Conservation (phyloP, 1,140 invertebrate species). For the Hyposmocoma kahamanoa region DNA sequence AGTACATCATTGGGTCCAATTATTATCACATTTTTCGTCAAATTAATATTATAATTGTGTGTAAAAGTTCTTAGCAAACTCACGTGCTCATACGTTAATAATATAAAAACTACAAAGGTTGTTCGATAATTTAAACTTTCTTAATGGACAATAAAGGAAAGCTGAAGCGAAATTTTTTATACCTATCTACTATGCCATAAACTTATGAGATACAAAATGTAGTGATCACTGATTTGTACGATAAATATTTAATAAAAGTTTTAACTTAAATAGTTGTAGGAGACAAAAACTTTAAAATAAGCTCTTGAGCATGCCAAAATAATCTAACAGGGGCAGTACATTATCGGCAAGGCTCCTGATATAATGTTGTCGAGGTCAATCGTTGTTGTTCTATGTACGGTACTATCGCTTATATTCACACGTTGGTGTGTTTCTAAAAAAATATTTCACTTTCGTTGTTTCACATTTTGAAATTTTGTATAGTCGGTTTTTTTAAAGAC, state of each 20-base stretch:
- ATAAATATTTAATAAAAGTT: neutral
- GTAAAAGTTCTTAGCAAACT: neutral
- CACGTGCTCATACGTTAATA: too few species aligned
- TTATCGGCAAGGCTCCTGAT: too few species aligned
- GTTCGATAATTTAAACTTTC: too few species aligned
- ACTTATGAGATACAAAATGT: conserved; percentile 15
- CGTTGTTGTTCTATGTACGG: too few species aligned
- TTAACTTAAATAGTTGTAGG: neutral
- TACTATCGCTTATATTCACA: too few species aligned
- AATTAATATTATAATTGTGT: neutral
- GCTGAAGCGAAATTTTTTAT: conserved; percentile 18
- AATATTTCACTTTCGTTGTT: too few species aligned
- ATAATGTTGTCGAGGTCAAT: too few species aligned
- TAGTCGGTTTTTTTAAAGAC: too few species aligned
- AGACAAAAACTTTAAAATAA: neutral
- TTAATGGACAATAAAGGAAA: conserved; percentile 8
- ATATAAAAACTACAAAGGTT: too few species aligned
- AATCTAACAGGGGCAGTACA: neutral
- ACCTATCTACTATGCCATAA: conserved; percentile 20
- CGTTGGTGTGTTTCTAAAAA: too few species aligned
- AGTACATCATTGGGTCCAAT: neutral
- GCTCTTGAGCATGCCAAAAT: neutral
- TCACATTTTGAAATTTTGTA: too few species aligned
- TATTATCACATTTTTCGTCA: neutral
- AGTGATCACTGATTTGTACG: conserved; percentile 20